These are phyloP conservation scores for Oconnorella tubifera DNA, from an alignment of 2,888 invertebrate genomes.

Conservation along the genomic window DNA sequence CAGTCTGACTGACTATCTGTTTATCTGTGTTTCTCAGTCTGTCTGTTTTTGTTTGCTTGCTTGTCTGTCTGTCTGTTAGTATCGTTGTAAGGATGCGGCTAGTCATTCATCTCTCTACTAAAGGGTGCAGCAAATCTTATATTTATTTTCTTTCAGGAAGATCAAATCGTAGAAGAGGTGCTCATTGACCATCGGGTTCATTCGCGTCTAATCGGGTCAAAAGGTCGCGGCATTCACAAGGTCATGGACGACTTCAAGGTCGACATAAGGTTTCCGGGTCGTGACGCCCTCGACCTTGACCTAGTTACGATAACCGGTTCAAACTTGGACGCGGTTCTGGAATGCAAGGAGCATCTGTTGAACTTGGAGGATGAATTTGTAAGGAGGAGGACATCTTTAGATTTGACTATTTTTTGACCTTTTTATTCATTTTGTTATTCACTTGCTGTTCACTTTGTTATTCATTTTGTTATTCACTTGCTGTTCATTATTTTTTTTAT, in stretches of 20 bases:
- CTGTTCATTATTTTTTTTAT: too few relatives aligned
- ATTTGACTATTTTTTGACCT: too few relatives aligned
- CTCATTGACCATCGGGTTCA: slow-evolving; percentile 74
- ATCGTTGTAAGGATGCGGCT: background rate
- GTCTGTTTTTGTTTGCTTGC: too few relatives aligned
- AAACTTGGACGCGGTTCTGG: slow-evolving; percentile 71
- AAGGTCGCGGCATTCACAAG: slow-evolving; percentile 75
- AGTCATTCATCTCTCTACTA: background rate
- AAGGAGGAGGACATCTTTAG: too few relatives aligned
- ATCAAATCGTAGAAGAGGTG: slow-evolving; percentile 63
- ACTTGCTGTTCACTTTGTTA: too few relatives aligned
- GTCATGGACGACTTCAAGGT: slow-evolving; percentile 38
- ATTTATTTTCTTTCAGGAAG: slow-evolving; percentile 61
- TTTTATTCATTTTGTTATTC: too few relatives aligned
- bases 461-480: too few relatives aligned
- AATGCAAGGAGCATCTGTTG: slow-evolving; percentile 85
- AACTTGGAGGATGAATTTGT: slow-evolving; percentile 68
- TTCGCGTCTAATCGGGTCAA: slow-evolving; percentile 83
- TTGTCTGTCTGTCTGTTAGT: too few relatives aligned
- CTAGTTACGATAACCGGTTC: slow-evolving; percentile 80
- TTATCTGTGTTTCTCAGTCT: too few relatives aligned
- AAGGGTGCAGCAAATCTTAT: too few relatives aligned
- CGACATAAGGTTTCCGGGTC: slow-evolving; percentile 82
- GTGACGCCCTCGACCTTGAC: slow-evolving; percentile 68
- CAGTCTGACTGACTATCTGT: too few relatives aligned